A percentile compares a stretch with the other conserved stretches of the same genome.
phyloP scores from a whole-genome alignment of 2,113 vertebrate species.

The Spermophilus dauricus region DNA sequence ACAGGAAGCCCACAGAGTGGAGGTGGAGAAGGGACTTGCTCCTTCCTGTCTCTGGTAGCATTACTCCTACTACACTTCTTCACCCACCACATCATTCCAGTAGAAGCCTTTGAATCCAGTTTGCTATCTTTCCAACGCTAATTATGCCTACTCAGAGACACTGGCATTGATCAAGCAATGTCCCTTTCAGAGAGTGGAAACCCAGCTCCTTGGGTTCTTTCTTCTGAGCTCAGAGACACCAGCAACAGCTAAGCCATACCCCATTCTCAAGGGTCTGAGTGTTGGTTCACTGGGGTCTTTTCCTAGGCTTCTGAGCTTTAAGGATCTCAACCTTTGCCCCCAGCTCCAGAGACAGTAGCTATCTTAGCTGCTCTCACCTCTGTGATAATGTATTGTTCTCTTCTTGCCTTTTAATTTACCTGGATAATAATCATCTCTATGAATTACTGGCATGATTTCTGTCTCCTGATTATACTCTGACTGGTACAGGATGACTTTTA shows the following conservation, averaged over 20 bases:
- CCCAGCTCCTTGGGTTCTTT: no score
- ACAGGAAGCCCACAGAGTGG: background rate
- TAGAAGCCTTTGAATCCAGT: background rate
- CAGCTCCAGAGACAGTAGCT: background rate
- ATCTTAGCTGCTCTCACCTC: background rate
- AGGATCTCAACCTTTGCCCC: background rate
- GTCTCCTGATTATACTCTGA: background rate
- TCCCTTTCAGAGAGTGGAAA: fast-evolving
- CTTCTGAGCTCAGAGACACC: background rate
- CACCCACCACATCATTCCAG: background rate
- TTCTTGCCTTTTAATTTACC: background rate
- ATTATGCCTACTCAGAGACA: background rate
- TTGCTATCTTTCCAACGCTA: background rate
- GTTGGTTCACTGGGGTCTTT: background rate
- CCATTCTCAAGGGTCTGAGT: background rate
- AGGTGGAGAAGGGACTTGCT: background rate
- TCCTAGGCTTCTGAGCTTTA: background rate
- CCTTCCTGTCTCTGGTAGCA: background rate
- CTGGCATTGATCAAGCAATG: background rate
- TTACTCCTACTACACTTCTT: background rate
- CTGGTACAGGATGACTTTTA: background rate
- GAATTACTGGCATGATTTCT: background rate
- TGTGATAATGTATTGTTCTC: background rate
- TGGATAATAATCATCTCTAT: background rate
- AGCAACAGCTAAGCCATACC: background rate